Percentiles rank a stretch among this genome's conserved stretches.
Conservation (phyloP, 2,888 invertebrate species). For the Petrolisthes cinctipes region DNA sequence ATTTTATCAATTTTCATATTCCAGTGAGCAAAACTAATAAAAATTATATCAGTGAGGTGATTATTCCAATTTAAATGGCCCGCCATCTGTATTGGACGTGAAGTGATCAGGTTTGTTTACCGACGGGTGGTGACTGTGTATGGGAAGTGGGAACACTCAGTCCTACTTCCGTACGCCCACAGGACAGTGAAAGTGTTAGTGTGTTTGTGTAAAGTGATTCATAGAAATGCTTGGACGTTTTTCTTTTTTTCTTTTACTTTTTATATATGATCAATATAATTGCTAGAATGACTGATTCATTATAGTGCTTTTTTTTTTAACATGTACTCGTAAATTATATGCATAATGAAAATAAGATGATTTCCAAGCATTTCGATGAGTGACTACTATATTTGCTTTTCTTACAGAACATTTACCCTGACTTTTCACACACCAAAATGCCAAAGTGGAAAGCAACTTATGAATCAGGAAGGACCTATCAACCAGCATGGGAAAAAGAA, state of each 20-base stretch:
- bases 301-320: neutral
- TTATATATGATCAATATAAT: neutral
- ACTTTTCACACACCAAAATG: neutral
- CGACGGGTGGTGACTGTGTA: too few relatives aligned
- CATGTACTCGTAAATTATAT: neutral
- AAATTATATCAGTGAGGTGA: neutral
- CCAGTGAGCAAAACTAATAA: neutral
- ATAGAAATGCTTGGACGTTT: neutral
- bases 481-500: constrained; percentile 5
- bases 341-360: neutral
- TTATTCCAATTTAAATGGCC: neutral
- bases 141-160: neutral
- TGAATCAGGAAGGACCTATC: constrained; percentile 11
- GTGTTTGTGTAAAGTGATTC: constrained; percentile 8
- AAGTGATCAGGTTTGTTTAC: too few relatives aligned
- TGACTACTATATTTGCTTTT: constrained; percentile 14
- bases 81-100: too few relatives aligned
- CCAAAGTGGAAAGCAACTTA: constrained; percentile 7
- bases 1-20: neutral
- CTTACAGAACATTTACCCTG: neutral
- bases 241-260: neutral
- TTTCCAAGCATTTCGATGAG: neutral
- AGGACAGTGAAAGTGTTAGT: neutral
- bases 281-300: neutral
- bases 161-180: neutral